Evolutionary conservation across 1,140 invertebrate species (phyloP).

Genomic region (Bombus vancouverensis): DNA sequence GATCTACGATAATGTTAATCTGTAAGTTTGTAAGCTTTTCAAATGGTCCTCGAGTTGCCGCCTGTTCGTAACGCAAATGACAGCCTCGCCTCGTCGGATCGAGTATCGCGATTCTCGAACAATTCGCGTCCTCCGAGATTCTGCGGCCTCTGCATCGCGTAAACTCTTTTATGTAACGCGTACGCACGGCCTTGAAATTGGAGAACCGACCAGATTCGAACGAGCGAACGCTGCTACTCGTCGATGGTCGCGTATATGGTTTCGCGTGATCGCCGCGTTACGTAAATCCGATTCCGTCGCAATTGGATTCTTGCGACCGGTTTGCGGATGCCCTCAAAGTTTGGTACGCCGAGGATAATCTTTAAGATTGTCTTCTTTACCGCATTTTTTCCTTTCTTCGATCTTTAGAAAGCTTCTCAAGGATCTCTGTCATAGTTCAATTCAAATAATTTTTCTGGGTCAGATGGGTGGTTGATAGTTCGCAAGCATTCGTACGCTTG

Average conservation of each 20-base stretch:
- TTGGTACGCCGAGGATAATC: too few species aligned
- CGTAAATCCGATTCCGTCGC: constrained; percentile 24
- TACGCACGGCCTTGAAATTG: constrained; percentile 23
- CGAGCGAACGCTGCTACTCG: not conserved
- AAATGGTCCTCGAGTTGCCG: not conserved
- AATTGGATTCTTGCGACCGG: constrained; percentile 2
- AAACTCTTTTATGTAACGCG: constrained; percentile 29
- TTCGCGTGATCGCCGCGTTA: constrained; percentile 12
- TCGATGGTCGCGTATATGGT: constrained; percentile 27
- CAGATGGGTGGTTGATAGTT: too few species aligned
- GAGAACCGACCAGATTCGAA: constrained; percentile 22
- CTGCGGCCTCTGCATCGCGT: not conserved
- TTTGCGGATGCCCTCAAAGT: not conserved
- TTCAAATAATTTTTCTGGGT: too few species aligned
- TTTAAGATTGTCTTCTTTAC: not conserved
- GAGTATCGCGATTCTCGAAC: constrained; percentile 1
- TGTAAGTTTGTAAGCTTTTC: not conserved
- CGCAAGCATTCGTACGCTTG: too few species aligned
- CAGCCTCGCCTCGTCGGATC: not conserved
- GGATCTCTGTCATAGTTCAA: not conserved
- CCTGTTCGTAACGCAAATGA: too few species aligned
- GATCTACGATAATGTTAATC: too few species aligned
- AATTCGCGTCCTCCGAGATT: not conserved
- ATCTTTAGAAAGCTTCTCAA: not conserved
- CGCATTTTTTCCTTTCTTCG: too few species aligned